Evolutionary conservation across 1,140 invertebrate species (phyloP).

Genomic region (Gryllus bimaculatus): DNA sequence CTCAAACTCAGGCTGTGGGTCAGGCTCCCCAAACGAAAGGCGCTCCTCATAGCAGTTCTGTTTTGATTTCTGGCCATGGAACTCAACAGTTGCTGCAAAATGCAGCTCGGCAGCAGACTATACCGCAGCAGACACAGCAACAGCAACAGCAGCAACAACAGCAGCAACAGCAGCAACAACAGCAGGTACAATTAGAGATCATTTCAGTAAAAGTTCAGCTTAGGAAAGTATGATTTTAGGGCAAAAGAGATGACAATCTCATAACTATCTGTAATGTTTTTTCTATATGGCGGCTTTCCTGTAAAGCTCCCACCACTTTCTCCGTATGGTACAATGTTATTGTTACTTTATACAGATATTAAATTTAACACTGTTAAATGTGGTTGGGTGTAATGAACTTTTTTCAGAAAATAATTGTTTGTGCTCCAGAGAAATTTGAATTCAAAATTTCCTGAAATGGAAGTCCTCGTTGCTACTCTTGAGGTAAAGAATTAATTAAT

Average conservation of each 20-base stretch:
- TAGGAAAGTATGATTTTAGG: too few relatives aligned
- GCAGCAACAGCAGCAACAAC: neutral
- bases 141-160: neutral
- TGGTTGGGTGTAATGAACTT: neutral
- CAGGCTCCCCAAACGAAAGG: slow-evolving; percentile 7
- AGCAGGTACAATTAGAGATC: slow-evolving; percentile 2
- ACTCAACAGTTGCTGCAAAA: slow-evolving; percentile 15
- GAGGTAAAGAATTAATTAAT: too few relatives aligned
- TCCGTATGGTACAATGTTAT: too few relatives aligned
- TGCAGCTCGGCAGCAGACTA: slow-evolving; percentile 9
- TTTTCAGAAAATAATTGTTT: neutral
- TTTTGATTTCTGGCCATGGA: slow-evolving; percentile 16
- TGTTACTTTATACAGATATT: too few relatives aligned
- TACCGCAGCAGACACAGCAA: neutral
- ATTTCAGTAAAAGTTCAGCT: neutral
- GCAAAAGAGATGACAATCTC: too few relatives aligned
- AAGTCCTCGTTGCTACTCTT: too few relatives aligned
- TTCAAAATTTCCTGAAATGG: too few relatives aligned
- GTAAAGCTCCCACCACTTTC: too few relatives aligned
- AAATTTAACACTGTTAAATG: too few relatives aligned
- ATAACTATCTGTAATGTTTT: too few relatives aligned
- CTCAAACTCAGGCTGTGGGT: neutral
- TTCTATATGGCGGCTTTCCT: too few relatives aligned
- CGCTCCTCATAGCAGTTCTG: neutral
- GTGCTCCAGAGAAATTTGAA: neutral